Percentiles rank a stretch among this genome's conserved stretches.
phyloP scores from a whole-genome alignment of 2,888 invertebrate species.

The Carabus problematicus region DNA sequence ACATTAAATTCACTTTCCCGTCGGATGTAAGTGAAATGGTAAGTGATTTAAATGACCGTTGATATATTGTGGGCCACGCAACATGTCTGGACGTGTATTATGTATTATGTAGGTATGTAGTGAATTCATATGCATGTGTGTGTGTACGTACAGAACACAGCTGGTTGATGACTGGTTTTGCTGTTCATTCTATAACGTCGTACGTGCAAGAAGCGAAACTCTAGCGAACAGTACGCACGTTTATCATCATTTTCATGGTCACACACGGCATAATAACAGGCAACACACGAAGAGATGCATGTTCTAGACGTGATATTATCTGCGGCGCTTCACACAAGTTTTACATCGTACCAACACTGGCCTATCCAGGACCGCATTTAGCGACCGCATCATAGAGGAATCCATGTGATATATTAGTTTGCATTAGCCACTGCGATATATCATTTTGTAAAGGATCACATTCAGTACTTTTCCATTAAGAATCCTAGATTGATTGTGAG shows the following conservation, averaged over 20 bases:
- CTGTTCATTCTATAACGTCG: background rate
- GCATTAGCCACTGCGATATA: background rate
- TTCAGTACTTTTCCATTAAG: too few species aligned
- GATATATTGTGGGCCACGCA: background rate
- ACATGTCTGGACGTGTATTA: background rate
- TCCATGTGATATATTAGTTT: conserved; percentile 7
- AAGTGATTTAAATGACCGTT: too few species aligned
- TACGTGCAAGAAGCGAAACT: conserved; percentile 5
- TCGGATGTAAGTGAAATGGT: too few species aligned
- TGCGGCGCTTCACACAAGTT: conserved; percentile 8
- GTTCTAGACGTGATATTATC: conserved; percentile 17
- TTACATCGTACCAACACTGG: background rate
- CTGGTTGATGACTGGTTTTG: background rate
- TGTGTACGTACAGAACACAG: background rate
- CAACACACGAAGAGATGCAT: conserved; percentile 11
- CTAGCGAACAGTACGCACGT: background rate
- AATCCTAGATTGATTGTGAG: too few species aligned
- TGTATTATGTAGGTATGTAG: conserved; percentile 1
- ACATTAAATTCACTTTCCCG: too few species aligned
- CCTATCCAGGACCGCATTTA: conserved; percentile 2
- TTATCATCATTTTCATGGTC: conserved; percentile 10
- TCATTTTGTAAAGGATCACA: too few species aligned
- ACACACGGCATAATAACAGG: conserved; percentile 8
- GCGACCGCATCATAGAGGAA: background rate
- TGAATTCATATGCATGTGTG: conserved; percentile 1